Evolutionary conservation across 2,888 invertebrate species (phyloP).

Genomic region (Norana najaformis): DNA sequence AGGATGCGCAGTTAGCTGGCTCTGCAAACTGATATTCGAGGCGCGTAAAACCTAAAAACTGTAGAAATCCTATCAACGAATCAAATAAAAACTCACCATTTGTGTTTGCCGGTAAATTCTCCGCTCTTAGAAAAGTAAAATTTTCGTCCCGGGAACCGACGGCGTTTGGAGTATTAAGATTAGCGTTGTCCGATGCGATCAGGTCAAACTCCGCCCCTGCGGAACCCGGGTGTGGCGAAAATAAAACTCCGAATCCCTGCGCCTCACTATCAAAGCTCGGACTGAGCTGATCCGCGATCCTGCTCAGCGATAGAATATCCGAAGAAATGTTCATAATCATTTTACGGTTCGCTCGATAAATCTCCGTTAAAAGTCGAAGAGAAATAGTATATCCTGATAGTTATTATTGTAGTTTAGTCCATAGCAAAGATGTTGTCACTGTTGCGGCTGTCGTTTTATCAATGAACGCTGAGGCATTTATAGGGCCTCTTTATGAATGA

Average conservation of each 20-base stretch:
- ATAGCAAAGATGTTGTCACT: not conserved
- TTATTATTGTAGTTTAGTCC: not conserved
- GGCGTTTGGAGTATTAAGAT: constrained; percentile 9
- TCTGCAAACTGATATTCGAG: not conserved
- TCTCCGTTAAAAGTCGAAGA: not conserved
- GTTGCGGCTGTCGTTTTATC: not conserved
- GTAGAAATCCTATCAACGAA: not conserved
- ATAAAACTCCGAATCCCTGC: not conserved
- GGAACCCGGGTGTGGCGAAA: not conserved
- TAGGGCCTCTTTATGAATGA: constrained; percentile 10
- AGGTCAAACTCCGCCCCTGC: constrained; percentile 16
- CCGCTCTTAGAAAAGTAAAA: not conserved
- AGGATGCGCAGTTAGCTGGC: not conserved
- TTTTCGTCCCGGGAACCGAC: not conserved
- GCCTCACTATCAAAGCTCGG: constrained; percentile 8
- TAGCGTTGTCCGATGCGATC: constrained; percentile 10
- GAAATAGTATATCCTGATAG: not conserved
- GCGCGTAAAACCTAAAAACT: not conserved
- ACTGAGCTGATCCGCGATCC: not conserved
- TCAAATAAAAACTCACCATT: not conserved
- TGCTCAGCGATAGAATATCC: not conserved
- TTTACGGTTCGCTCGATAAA: not conserved
- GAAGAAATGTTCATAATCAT: constrained; percentile 18
- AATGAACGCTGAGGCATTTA: constrained; percentile 10
- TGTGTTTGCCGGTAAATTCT: constrained; percentile 9